A percentile compares a stretch with the other conserved stretches of the same genome.
Evolutionary conservation across 2,888 invertebrate genomes (phyloP).

Genomic region (Gortyna flavago): DNA sequence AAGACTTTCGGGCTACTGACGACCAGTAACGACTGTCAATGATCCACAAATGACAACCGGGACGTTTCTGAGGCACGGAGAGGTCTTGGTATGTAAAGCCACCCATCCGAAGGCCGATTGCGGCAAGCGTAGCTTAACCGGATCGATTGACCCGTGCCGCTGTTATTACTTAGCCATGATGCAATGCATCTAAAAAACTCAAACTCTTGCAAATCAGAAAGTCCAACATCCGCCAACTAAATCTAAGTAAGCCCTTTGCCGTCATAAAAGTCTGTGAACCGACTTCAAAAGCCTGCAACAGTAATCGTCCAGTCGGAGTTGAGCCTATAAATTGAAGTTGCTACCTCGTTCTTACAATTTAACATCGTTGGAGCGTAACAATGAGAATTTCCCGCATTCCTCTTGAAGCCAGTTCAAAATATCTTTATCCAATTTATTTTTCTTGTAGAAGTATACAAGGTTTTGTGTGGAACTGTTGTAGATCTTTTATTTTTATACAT

Average conservation of each 20-base stretch:
- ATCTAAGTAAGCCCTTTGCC: conserved; percentile 54
- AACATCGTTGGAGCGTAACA: conserved; percentile 67
- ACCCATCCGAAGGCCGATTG: not conserved
- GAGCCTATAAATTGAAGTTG: conserved; percentile 68
- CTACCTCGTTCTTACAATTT: conserved; percentile 69
- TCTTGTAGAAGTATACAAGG: conserved; percentile 28
- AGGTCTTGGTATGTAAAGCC: not conserved
- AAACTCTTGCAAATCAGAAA: conserved; percentile 31
- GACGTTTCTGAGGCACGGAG: not conserved
- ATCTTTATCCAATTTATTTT: conserved; percentile 82
- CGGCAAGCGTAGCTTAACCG: not conserved
- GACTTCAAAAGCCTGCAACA: conserved; percentile 64
- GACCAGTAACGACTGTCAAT: not conserved
- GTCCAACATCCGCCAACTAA: conserved; percentile 30
- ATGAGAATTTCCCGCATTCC: conserved; percentile 70
- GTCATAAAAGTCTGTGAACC: conserved; percentile 57
- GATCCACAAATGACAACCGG: not conserved
- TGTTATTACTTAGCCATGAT: not conserved
- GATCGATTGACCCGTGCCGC: not conserved
- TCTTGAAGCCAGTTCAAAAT: conserved; percentile 77
- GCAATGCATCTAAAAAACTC: not conserved
- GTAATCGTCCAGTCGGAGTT: conserved; percentile 59
- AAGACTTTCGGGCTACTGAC: not conserved
- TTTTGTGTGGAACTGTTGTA: conserved; percentile 14
- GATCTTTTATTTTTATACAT: conserved; percentile 2